Conservation (phyloP, 2,888 invertebrate species). For the Eugnorisma glareosa region DNA sequence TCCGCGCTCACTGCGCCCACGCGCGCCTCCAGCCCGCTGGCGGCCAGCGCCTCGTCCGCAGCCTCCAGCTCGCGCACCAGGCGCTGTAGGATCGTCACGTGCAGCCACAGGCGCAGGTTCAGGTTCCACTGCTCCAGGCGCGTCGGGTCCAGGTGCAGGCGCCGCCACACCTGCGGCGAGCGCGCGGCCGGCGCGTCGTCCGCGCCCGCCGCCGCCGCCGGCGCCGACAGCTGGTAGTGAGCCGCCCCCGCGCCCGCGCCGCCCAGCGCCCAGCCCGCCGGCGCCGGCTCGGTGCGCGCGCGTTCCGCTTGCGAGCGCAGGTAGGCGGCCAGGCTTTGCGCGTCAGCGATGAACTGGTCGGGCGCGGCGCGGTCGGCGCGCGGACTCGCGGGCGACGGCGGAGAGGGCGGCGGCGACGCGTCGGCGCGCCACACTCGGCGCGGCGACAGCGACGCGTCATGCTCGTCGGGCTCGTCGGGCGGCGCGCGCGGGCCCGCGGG, state of each 20-base stretch:
- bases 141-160: conserved; percentile 92
- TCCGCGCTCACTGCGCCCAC: conserved; percentile 79
- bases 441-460: conserved; percentile 86
- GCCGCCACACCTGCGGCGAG: conserved; percentile 88
- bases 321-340: conserved; percentile 80
- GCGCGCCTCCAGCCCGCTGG: conserved; percentile 73
- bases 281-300: conserved; percentile 38
- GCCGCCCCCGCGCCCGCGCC: conserved; percentile 69
- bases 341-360: conserved; percentile 76
- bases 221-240: conserved; percentile 50
- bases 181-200: conserved; percentile 70
- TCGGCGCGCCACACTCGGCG: conserved; percentile 64
- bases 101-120: conserved; percentile 92
- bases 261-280: conserved; percentile 73
- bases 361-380: conserved; percentile 46
- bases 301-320: conserved; percentile 80
- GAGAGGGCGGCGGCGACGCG: conserved; percentile 75
- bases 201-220: conserved; percentile 70
- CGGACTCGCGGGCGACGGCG: conserved; percentile 53
- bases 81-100: conserved; percentile 94
- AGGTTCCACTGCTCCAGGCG: conserved; percentile 94
- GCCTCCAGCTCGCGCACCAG: conserved; percentile 93
- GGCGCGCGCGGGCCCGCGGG: conserved; percentile 25
- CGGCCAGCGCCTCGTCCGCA: conserved; percentile 93
- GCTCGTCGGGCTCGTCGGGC: conserved; percentile 31